phyloP scores from a whole-genome alignment of 1,140 invertebrate genomes.

The Cylas formicarius region DNA sequence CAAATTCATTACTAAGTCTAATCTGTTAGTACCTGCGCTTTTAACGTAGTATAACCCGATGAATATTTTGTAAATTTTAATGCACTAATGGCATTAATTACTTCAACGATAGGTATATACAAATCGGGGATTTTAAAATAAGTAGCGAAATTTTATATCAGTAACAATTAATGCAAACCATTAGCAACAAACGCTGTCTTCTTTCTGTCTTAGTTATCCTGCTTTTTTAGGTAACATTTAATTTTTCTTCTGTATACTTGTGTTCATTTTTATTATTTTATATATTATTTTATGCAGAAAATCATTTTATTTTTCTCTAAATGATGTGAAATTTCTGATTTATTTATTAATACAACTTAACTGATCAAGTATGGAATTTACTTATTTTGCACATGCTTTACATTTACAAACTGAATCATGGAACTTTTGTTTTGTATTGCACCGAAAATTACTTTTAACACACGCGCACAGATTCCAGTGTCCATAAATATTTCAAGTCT shows the following conservation, averaged over 20 bases:
- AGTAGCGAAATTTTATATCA: neutral
- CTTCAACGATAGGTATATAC: conserved; percentile 4
- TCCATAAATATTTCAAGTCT: too few relatives aligned
- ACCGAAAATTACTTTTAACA: too few relatives aligned
- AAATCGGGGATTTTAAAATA: conserved; percentile 1
- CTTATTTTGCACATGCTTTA: too few relatives aligned
- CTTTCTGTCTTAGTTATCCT: neutral
- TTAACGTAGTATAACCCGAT: conserved; percentile 26
- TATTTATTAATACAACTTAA: neutral
- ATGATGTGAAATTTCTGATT: conserved; percentile 6
- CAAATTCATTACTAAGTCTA: conserved; percentile 63
- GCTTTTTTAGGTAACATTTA: neutral
- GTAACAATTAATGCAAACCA: neutral
- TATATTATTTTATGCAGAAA: too few relatives aligned
- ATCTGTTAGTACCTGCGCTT: conserved; percentile 49
- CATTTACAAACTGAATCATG: too few relatives aligned
- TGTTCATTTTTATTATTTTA: too few relatives aligned
- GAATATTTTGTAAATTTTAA: conserved; percentile 9
- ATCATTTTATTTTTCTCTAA: conserved; percentile 6
- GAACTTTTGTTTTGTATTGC: conserved; percentile 1
- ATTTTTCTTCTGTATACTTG: too few relatives aligned
- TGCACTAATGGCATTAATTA: neutral
- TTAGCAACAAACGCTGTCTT: neutral
- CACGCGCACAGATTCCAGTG: too few relatives aligned
- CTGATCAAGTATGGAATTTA: conserved; percentile 1